phyloP scores from a whole-genome alignment of 2,113 vertebrate species.

The Petromus typicus region DNA sequence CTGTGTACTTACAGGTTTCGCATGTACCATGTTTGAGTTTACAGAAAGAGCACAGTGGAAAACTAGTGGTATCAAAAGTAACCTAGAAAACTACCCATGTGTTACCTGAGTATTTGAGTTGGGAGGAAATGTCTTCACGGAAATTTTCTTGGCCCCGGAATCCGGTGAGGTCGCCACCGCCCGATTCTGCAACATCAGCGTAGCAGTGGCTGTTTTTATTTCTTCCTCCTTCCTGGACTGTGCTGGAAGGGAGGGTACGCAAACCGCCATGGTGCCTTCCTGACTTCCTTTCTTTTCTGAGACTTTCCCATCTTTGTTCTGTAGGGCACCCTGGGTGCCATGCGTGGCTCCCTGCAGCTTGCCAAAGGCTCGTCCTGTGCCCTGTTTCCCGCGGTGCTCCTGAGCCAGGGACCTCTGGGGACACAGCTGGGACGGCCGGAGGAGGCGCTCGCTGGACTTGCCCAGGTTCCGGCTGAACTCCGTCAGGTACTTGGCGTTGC shows the following conservation, averaged over 20 bases:
- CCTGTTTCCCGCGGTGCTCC: conserved; percentile 79
- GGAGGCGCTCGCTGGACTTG: conserved; percentile 92
- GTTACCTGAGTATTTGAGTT: conserved; percentile 85
- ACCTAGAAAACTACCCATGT: background rate
- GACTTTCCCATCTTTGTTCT: conserved; percentile 47
- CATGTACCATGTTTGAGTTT: background rate
- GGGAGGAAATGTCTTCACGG: conserved; percentile 80
- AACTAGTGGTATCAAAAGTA: background rate
- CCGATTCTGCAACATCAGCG: conserved; percentile 82
- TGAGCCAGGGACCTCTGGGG: conserved; percentile 81
- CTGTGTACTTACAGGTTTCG: background rate
- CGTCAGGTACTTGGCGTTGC: conserved; percentile 83
- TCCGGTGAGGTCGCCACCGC: conserved; percentile 55
- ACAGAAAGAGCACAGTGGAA: background rate
- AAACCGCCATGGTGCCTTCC: background rate
- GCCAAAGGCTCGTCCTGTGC: conserved; percentile 64
- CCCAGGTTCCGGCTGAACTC: conserved; percentile 88
- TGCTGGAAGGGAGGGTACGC: conserved; percentile 82
- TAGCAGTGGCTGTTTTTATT: conserved; percentile 84
- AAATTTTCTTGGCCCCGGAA: conserved; percentile 83
- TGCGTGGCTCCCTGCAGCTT: conserved; percentile 72
- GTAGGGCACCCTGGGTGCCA: conserved; percentile 72
- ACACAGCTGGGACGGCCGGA: conserved; percentile 91
- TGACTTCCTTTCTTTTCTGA: conserved; percentile 51
- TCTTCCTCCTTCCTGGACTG: conserved; percentile 83